A percentile compares a stretch with the other conserved stretches of the same genome.
Evolutionary conservation across 2,888 invertebrate species (phyloP).

Genomic region (Pteria penguin): DNA sequence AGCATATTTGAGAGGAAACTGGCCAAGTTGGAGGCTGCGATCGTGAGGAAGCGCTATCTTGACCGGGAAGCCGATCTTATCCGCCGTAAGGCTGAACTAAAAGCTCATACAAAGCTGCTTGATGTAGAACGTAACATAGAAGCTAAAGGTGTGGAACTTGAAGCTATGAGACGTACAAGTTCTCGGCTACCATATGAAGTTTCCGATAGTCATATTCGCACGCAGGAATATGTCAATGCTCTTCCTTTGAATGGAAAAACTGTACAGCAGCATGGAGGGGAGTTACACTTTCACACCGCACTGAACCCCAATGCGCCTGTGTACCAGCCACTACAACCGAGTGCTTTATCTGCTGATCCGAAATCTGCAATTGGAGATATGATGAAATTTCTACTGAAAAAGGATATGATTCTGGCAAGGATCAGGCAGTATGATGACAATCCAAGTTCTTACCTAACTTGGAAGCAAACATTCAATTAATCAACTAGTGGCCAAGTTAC

Average conservation of each 20-base stretch:
- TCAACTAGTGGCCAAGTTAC: slow-evolving; percentile 9
- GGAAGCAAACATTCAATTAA: slow-evolving; percentile 24
- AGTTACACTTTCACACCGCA: too few relatives aligned
- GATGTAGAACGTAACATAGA: background rate
- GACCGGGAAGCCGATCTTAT: background rate
- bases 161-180: background rate
- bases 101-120: background rate
- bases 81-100: background rate
- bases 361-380: slow-evolving; percentile 4
- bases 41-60: background rate
- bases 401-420: slow-evolving; percentile 11
- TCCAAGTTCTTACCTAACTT: slow-evolving; percentile 17
- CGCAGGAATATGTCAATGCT: background rate
- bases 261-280: background rate
- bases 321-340: background rate
- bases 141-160: background rate
- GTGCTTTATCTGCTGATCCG: background rate
- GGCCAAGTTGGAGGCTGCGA: background rate
- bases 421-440: slow-evolving; percentile 21
- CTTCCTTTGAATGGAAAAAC: background rate
- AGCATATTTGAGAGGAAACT: background rate
- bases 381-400: slow-evolving; percentile 28
- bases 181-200: background rate
- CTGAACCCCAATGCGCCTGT: background rate
- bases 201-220: background rate